Percentiles rank a stretch among this genome's conserved stretches.
Conservation (phyloP, 2,113 vertebrate genomes). For the Plecturocebus donacophilus region DNA sequence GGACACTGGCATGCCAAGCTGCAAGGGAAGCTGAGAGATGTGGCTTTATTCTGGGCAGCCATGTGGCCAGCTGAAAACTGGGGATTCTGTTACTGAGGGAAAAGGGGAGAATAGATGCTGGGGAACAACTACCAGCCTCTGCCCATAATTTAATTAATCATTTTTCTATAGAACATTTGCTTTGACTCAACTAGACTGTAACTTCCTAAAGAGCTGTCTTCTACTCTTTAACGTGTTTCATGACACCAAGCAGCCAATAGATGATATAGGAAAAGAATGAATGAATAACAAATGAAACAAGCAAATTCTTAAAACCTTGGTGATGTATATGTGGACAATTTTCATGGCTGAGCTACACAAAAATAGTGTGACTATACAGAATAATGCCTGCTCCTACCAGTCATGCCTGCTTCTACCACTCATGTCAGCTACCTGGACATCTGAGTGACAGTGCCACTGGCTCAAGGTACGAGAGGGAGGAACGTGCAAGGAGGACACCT, state of each 20-base stretch:
- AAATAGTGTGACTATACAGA: background rate
- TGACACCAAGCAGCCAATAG: background rate
- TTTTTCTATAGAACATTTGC: background rate
- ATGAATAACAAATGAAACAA: constrained; percentile 5
- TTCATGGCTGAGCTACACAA: background rate
- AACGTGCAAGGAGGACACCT: background rate
- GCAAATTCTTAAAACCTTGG: background rate
- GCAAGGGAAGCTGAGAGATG: background rate
- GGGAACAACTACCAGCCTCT: background rate
- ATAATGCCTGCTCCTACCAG: background rate
- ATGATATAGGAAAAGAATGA: background rate
- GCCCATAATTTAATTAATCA: background rate
- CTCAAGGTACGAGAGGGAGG: background rate
- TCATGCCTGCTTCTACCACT: background rate
- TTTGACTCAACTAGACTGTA: constrained; percentile 5
- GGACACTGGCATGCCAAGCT: background rate
- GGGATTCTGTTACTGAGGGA: background rate
- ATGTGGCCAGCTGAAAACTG: background rate
- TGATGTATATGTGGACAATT: background rate
- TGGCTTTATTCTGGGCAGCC: background rate
- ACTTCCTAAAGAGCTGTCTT: background rate
- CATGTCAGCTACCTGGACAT: background rate
- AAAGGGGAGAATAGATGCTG: background rate
- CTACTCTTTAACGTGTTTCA: background rate
- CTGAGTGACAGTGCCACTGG: background rate